Conservation (phyloP, 1,140 invertebrate genomes). For the Pomacea maculata region DNA sequence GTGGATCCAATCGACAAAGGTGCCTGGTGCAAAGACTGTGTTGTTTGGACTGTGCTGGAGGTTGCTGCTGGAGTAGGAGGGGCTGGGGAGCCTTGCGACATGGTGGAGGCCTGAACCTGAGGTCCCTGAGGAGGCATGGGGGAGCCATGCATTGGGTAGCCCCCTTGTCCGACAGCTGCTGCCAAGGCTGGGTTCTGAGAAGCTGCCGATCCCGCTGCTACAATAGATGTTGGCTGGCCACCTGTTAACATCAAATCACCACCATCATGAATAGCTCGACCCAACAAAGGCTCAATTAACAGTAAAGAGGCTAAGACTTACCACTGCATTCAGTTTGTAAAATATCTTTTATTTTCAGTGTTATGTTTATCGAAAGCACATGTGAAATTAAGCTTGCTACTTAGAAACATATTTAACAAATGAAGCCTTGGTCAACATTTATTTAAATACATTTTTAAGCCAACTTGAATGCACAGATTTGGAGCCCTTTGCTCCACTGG, state of each 20-base stretch:
- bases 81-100: slow-evolving; percentile 39
- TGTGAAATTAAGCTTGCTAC: too few species aligned
- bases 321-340: too few species aligned
- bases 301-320: too few species aligned
- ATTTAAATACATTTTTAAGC: too few species aligned
- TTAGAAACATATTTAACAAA: too few species aligned
- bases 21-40: slow-evolving; percentile 8
- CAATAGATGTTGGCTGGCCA: slow-evolving; percentile 10
- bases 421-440: too few species aligned
- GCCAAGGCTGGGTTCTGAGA: slow-evolving; percentile 42
- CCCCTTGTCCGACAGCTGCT: slow-evolving; percentile 33
- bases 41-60: slow-evolving; percentile 18
- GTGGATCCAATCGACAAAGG: background rate
- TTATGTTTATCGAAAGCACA: too few species aligned
- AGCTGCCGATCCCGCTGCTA: slow-evolving; percentile 12
- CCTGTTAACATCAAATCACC: slow-evolving; percentile 22
- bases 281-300: too few species aligned
- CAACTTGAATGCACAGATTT: too few species aligned
- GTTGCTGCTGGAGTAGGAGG: slow-evolving; percentile 28
- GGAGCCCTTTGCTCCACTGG: too few species aligned
- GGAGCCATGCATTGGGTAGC: slow-evolving; percentile 53
- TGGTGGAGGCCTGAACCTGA: slow-evolving; percentile 32
- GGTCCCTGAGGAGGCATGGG: slow-evolving; percentile 58
- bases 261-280: too few species aligned
- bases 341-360: too few species aligned